phyloP scores from a whole-genome alignment of 2,888 invertebrate genomes.

The Tolmerus cingulatus region DNA sequence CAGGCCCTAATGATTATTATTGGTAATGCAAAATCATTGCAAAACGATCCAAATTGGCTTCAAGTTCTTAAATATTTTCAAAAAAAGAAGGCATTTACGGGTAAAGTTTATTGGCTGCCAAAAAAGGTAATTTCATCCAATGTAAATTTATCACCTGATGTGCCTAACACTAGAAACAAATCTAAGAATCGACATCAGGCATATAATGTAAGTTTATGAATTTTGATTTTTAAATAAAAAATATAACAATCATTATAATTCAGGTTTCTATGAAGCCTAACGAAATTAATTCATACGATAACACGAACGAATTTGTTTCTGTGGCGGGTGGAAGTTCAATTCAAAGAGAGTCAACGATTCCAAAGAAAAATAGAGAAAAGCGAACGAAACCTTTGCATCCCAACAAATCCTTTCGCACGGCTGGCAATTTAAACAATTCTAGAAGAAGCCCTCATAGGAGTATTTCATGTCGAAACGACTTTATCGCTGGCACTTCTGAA shows the following conservation, averaged over 20 bases:
- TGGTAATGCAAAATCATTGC: constrained; percentile 62
- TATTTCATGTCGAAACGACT: background rate
- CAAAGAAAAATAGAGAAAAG: too few relatives aligned
- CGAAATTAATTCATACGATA: background rate
- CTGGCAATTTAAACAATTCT: too few relatives aligned
- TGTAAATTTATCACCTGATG: background rate
- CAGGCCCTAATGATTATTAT: constrained; percentile 69
- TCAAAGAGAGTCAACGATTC: too few relatives aligned
- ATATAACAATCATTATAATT: background rate
- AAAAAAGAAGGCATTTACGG: constrained; percentile 50
- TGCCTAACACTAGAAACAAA: background rate
- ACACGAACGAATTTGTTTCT: background rate
- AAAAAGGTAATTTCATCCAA: background rate
- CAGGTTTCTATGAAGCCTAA: background rate
- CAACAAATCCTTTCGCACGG: too few relatives aligned
- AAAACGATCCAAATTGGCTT: constrained; percentile 55
- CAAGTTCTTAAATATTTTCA: constrained; percentile 53
- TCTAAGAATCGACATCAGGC: background rate
- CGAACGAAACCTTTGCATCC: too few relatives aligned
- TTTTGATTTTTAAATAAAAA: background rate
- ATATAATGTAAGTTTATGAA: background rate
- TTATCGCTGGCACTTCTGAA: background rate
- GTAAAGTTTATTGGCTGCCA: constrained; percentile 34
- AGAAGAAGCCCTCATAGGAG: too few relatives aligned
- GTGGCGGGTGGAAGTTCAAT: too few relatives aligned